Base-by-base conservation (phyloP, 1,140 invertebrate genomes). In the Leptinotarsa undecemlineata region DNA sequence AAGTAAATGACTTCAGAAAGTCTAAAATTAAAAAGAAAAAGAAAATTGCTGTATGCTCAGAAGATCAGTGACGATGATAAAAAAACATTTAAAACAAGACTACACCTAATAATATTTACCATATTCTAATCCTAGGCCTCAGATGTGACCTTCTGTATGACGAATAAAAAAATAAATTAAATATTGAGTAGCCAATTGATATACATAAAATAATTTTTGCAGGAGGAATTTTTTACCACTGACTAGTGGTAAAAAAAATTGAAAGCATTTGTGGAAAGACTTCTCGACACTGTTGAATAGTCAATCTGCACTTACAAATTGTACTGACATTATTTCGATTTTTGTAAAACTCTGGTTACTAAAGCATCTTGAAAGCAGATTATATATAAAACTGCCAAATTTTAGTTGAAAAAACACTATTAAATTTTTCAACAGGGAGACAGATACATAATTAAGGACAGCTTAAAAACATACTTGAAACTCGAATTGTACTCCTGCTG, bases 121-220 rank as follows among this genome's bases (percentile, higher is more conserved):
- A 95, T 91, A 95, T 92, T 90, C 91, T 91, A 87, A 95, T 94
- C 92, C 93, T 92, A 89, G 94, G 93, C 89, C 93, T 92, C 85
- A 93, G 89, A 86, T 92, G 91, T 85, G 92, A 93, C 91, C 93
- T 93, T 89, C 92, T 93, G 83, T 78, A 79, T 75, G 81, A 79
- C 77, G 79, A 62, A 72, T 72, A 80, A 42, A 33, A 33, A 75
- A 61, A 71, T 67, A 67, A 67, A n/a, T 66, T 13, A 47, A 26
- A 68, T 19, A 68, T 23, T 23, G 21, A 19, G 42, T 15, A 63
- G 13, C 20, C 62, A 63, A 14, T 63, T 63, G 3, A 63, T 19
- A 63, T 15, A 69, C 26, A n/a, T 47, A 33, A n/a, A 4, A n/a
- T 3, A 26, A 42, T 69, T 33, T 69, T 15, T 69, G 26, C 4